Conservation (phyloP, 2,888 invertebrate species). For the Amorpha juglandis region DNA sequence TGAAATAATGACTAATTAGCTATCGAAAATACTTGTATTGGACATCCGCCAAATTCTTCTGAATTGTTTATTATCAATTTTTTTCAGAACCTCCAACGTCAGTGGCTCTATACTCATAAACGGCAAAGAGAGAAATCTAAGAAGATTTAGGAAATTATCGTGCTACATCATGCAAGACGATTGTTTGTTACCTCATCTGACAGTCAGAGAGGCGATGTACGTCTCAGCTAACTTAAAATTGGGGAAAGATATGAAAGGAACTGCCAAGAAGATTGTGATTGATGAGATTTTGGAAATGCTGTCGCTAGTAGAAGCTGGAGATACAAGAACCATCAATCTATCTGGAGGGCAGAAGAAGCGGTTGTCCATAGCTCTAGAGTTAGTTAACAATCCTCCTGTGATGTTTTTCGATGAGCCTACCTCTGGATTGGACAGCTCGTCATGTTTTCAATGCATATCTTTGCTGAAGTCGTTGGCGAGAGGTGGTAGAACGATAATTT, state of each 20-base stretch:
- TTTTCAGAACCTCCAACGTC: conserved; percentile 90
- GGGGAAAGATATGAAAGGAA: conserved; percentile 89
- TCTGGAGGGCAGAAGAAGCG: conserved; percentile 97
- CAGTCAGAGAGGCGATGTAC: conserved; percentile 96
- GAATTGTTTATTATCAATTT: conserved; percentile 18
- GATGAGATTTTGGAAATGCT: conserved; percentile 94
- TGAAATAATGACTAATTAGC: neutral
- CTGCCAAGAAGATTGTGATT: conserved; percentile 91
- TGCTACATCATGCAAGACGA: conserved; percentile 99
- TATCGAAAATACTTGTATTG: neutral
- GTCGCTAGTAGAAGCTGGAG: conserved; percentile 90
- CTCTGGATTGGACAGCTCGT: conserved; percentile 96
- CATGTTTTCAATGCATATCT: conserved; percentile 96
- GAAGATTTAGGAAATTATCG: conserved; percentile 95
- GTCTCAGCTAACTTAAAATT: conserved; percentile 97
- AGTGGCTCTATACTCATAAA: conserved; percentile 94
- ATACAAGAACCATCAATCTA: conserved; percentile 91
- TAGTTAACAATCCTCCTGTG: conserved; percentile 98
- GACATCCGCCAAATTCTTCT: conserved; percentile 14
- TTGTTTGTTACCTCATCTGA: conserved; percentile 93
- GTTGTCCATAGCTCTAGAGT: conserved; percentile 94
- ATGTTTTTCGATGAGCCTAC: conserved; percentile 99
- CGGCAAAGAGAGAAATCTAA: conserved; percentile 92
- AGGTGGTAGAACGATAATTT: conserved; percentile 95
- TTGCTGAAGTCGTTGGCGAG: conserved; percentile 94